phyloP scores from a whole-genome alignment of 1,140 invertebrate species.

The Helicorthomorpha holstii region DNA sequence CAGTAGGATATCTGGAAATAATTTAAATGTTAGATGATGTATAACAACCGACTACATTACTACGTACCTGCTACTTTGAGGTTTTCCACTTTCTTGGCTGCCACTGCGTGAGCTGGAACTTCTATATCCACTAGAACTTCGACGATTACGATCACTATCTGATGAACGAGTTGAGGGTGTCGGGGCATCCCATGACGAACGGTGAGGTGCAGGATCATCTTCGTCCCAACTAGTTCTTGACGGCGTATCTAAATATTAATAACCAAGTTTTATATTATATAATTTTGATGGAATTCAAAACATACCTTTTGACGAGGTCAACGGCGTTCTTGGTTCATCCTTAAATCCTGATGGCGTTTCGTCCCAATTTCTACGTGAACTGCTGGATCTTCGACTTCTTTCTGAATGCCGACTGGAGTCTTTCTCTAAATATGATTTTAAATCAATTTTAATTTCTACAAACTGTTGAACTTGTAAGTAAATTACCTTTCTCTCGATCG shows the following conservation, averaged over 20 bases:
- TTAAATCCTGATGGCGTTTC: conserved; percentile 46
- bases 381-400: conserved; percentile 6
- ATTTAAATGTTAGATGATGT: background rate
- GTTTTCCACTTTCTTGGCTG: background rate
- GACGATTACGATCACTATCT: conserved; percentile 12
- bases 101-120: conserved; percentile 5
- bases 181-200: conserved; percentile 81
- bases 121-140: conserved; percentile 11
- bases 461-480: background rate
- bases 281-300: conserved; percentile 4
- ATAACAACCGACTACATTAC: too few species aligned
- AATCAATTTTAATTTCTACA: background rate
- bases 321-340: conserved; percentile 66
- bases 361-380: conserved; percentile 32
- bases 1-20: conserved; percentile 11
- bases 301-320: conserved; percentile 45
- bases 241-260: conserved; percentile 11
- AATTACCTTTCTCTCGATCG: background rate
- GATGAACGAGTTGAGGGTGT: conserved; percentile 46
- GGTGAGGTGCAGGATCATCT: conserved; percentile 38
- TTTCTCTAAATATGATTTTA: background rate
- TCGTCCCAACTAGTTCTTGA: conserved; percentile 55
- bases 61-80: background rate
- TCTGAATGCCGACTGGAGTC: background rate
- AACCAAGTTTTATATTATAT: background rate